Conservation (phyloP, 2,113 vertebrate genomes). For the Burhinus bistriatus region DNA sequence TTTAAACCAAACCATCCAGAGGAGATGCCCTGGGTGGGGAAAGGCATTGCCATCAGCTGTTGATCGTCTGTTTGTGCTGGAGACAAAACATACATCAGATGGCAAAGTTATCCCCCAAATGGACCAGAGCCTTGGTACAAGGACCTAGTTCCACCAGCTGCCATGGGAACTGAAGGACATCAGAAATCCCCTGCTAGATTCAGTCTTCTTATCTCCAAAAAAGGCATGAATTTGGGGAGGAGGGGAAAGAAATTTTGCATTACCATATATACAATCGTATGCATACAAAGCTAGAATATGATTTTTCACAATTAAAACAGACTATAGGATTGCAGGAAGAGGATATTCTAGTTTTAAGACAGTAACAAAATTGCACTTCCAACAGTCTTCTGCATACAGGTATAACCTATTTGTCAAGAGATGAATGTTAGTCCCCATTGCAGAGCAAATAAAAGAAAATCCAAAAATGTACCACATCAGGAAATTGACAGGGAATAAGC, state of each 20-base stretch:
- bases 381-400: conserved; percentile 2
- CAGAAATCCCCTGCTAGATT: neutral
- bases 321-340: neutral
- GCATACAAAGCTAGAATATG: neutral
- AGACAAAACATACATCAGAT: neutral
- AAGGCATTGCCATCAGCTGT: neutral
- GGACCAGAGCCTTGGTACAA: neutral
- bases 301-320: neutral
- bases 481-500: conserved; percentile 52
- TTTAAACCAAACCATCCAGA: neutral
- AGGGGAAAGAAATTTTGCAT: neutral
- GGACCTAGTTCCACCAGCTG: neutral
- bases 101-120: neutral
- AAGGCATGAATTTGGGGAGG: accelerated
- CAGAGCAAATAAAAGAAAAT: conserved; percentile 57
- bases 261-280: accelerated
- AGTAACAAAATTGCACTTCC: neutral
- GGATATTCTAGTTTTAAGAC: neutral
- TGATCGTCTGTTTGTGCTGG: neutral
- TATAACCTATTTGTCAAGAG: conserved; percentile 17
- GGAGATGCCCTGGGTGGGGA: neutral
- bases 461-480: conserved; percentile 60
- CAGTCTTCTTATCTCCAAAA: neutral
- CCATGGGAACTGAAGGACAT: neutral
- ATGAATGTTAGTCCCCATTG: neutral